Conservation (phyloP, 1,140 invertebrate genomes). For the Protaetia brevitarsis region DNA sequence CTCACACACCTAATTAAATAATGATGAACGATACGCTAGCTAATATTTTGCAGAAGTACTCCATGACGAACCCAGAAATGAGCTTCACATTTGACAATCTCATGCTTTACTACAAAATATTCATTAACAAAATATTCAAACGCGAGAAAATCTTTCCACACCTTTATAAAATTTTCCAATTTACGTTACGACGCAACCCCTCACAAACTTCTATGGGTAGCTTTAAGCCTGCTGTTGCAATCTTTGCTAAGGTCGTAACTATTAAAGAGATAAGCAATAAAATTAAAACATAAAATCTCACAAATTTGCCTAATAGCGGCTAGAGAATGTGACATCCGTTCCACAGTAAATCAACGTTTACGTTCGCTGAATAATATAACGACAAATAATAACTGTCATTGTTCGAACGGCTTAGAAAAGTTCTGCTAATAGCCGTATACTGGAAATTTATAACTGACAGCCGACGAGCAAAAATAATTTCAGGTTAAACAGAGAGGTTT, state of each 20-base stretch:
- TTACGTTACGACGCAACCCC: background rate
- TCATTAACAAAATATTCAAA: too few relatives aligned
- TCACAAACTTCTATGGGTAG: background rate
- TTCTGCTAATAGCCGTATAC: slow-evolving; percentile 21
- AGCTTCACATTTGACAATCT: too few relatives aligned
- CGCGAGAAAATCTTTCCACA: too few relatives aligned
- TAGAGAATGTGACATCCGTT: slow-evolving; percentile 2
- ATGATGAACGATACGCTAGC: too few relatives aligned
- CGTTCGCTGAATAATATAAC: slow-evolving; percentile 7
- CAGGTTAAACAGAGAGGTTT: slow-evolving; percentile 14
- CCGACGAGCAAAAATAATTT: slow-evolving; percentile 9
- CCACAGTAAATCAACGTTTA: slow-evolving; percentile 12
- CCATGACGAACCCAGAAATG: too few relatives aligned
- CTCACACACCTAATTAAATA: too few relatives aligned
- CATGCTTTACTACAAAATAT: too few relatives aligned
- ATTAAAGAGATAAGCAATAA: slow-evolving; percentile 5
- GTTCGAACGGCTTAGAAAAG: slow-evolving; percentile 16
- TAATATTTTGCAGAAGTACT: too few relatives aligned
- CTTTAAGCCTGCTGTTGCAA: background rate
- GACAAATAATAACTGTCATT: slow-evolving; percentile 19
- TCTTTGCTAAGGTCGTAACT: background rate
- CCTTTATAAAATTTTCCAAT: too few relatives aligned
- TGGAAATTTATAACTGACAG: slow-evolving; percentile 20
- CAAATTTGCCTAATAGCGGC: slow-evolving; percentile 2
- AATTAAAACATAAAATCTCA: slow-evolving; percentile 17